These are phyloP conservation scores for Daboia siamensis DNA, from an alignment of 2,113 vertebrate species.

Conservation along the genomic window DNA sequence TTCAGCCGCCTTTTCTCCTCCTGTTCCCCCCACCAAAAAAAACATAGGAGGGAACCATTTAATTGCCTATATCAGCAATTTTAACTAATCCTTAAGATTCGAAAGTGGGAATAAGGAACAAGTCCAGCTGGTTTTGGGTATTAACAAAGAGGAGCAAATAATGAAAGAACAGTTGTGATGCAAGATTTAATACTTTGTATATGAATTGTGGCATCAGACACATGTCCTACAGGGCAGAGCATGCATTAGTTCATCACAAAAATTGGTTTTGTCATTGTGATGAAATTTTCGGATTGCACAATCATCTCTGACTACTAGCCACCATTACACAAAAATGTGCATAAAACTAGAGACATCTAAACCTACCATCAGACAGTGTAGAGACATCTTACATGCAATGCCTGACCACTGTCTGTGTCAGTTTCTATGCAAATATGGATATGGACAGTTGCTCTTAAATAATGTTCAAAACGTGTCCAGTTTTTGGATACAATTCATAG, in stretches of 20 bases:
- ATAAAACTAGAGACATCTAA: neutral
- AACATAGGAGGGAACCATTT: neutral
- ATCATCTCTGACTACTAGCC: neutral
- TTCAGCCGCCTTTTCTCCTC: slow-evolving; percentile 96
- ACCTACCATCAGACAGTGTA: neutral
- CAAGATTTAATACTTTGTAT: neutral
- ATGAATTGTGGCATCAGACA: neutral
- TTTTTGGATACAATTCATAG: neutral
- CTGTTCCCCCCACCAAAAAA: slow-evolving; percentile 59
- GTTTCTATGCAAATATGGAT: neutral
- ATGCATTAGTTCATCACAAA: neutral
- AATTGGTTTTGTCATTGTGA: neutral
- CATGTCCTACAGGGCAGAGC: neutral
- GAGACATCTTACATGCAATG: neutral
- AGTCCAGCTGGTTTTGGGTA: neutral
- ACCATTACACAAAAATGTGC: neutral
- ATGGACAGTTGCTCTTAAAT: neutral
- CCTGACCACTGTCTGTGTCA: neutral
- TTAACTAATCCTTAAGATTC: neutral
- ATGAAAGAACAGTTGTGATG: neutral
- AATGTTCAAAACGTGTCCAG: neutral
- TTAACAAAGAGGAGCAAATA: neutral
- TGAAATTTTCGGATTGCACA: neutral
- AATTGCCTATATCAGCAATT: neutral
- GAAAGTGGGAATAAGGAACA: neutral